Evolutionary conservation across 2,797 vertebrate species (phyloP), one percentile per base, ranked within the genome.

Genomic region (Sebastes reedi): DNA sequence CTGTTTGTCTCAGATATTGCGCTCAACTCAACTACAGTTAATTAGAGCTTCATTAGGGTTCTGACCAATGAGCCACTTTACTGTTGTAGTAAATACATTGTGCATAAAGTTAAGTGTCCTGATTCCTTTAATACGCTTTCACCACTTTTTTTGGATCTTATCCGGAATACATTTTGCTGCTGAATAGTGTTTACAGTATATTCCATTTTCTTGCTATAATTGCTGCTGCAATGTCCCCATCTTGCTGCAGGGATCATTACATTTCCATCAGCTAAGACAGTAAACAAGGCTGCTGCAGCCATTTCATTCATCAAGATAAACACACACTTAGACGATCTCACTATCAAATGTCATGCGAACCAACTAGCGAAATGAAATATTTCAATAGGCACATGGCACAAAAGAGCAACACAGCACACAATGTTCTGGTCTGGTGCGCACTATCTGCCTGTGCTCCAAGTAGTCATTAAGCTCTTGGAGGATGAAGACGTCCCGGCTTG

Each of bases 401-500:
- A 81, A 27, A 80, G 67, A 25, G 62, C 36, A 72, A 72, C 25
- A 27, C 52, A 11, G 52, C 67, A 84, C 66, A 72, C 30, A 50
- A 4, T 24, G 75, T 77, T 68, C 72, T 70, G 60, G 86, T 78
- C 67, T 54, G 79, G 67, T 27, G 70, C 72, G 58, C 46, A 67
- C 78, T 72, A 80, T 86, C 77, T 58, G 39, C 60, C 67, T 16
- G 60, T n/a, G 70, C 88, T 86, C 75, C 76, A 50, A 85, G 72
- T 84, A 77, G 72, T 88, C 89, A 88, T 93, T 87, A 90, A 85
- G 86, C 84, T 87, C 72, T 58, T 30, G 70, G 77, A 87, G 86
- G 91, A 92, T 90, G 86, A 88, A 89, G 88, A 92, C 25, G 69
- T 87, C 82, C 72, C 55, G 2, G 46, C 76, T 78, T 91, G 82